Evolutionary conservation across 2,888 invertebrate species (phyloP).

Genomic region (Micoletzkya japonica): DNA sequence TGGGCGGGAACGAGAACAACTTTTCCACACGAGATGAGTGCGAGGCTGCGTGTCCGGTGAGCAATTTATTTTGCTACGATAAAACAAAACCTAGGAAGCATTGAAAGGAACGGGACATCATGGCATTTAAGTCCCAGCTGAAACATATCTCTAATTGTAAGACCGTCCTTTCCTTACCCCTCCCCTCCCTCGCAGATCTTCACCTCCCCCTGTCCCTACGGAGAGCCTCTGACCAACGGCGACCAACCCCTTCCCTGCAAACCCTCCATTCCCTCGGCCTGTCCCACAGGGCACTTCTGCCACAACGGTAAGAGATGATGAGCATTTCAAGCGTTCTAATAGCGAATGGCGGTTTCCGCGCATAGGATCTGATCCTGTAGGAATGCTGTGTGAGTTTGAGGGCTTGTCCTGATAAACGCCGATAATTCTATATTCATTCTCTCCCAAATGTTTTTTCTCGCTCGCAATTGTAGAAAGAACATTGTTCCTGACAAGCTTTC

Average conservation of each 20-base stretch:
- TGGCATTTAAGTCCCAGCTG: too few species aligned
- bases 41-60: slow-evolving; percentile 55
- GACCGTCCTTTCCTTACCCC: too few species aligned
- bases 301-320: slow-evolving; percentile 47
- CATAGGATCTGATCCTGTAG: too few species aligned
- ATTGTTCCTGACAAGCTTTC: too few species aligned
- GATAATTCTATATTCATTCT: neutral
- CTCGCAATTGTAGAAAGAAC: too few species aligned
- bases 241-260: slow-evolving; percentile 19
- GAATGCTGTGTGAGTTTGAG: too few species aligned
- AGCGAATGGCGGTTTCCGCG: too few species aligned
- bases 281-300: slow-evolving; percentile 48
- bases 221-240: slow-evolving; percentile 44
- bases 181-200: too few species aligned
- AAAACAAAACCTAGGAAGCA: too few species aligned
- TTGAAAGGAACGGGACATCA: too few species aligned
- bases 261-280: slow-evolving; percentile 19
- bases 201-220: slow-evolving; percentile 54
- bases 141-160: neutral
- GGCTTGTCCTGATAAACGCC: too few species aligned
- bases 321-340: neutral
- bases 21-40: slow-evolving; percentile 56
- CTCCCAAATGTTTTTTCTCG: neutral
- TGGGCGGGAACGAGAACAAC: slow-evolving; percentile 60
- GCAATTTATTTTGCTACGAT: too few species aligned